Conservation (phyloP, 2,888 invertebrate genomes). For the Spilosoma lubricipeda region DNA sequence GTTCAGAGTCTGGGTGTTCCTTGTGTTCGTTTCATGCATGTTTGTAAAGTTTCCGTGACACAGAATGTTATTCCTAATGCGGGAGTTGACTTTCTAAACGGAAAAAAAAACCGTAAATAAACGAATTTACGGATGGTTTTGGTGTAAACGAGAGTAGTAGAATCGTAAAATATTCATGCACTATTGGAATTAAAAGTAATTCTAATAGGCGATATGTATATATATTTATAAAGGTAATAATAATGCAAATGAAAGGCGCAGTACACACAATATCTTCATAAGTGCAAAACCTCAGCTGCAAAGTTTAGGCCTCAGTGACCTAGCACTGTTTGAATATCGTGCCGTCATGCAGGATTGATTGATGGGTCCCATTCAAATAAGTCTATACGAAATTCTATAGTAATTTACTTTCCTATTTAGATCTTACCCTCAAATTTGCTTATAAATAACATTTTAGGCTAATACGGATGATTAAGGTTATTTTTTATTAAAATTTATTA, state of each 20-base stretch:
- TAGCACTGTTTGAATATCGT: slow-evolving; percentile 60
- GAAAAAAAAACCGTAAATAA: too few relatives aligned
- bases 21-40: too few relatives aligned
- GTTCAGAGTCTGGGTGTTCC: too few relatives aligned
- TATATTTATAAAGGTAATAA: too few relatives aligned
- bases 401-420: slow-evolving; percentile 61
- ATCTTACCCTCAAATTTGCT: slow-evolving; percentile 50
- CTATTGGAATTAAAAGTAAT: not conserved
- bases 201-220: too few relatives aligned
- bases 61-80: too few relatives aligned
- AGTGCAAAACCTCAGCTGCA: slow-evolving; percentile 13
- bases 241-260: not conserved
- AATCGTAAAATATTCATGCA: too few relatives aligned
- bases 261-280: not conserved
- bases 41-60: too few relatives aligned
- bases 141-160: too few relatives aligned
- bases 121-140: too few relatives aligned
- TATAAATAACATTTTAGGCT: slow-evolving; percentile 48
- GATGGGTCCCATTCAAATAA: slow-evolving; percentile 59
- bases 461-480: slow-evolving; percentile 30
- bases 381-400: slow-evolving; percentile 61
- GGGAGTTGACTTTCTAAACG: too few relatives aligned
- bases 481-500: not conserved
- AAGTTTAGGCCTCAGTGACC: slow-evolving; percentile 36
- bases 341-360: slow-evolving; percentile 65